A percentile compares a stretch with the other conserved stretches of the same genome.
These are phyloP conservation scores for Hypselothyrea guttata DNA, from an alignment of 2,888 invertebrate genomes.

Conservation along the genomic window DNA sequence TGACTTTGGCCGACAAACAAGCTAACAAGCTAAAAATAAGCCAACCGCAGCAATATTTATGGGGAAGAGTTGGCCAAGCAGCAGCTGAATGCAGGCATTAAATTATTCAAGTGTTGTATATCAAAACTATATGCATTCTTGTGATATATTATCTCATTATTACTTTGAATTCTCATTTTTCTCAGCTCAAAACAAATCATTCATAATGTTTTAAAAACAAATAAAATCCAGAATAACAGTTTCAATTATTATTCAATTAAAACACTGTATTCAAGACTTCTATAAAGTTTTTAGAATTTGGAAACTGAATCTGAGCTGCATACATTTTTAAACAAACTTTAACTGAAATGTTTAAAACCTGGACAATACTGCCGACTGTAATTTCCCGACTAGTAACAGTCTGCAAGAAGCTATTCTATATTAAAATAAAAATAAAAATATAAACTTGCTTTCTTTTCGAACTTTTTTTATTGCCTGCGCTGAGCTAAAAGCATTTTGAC, in stretches of 20 bases:
- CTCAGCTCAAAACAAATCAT: too few species aligned
- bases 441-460: background rate
- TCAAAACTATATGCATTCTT: too few species aligned
- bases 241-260: too few species aligned
- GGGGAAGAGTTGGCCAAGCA: slow-evolving; percentile 29
- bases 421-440: slow-evolving; percentile 10
- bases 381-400: slow-evolving; percentile 9
- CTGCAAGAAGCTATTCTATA: slow-evolving; percentile 11
- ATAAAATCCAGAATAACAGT: too few species aligned
- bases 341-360: too few species aligned
- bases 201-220: too few species aligned
- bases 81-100: background rate
- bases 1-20: slow-evolving; percentile 45
- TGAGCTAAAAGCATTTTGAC: slow-evolving; percentile 70
- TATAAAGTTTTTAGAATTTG: too few species aligned
- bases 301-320: too few species aligned
- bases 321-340: too few species aligned
- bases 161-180: too few species aligned
- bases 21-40: slow-evolving; percentile 65
- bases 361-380: slow-evolving; percentile 12
- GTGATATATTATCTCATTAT: too few species aligned
- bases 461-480: slow-evolving; percentile 5
- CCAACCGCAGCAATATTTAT: slow-evolving; percentile 50
- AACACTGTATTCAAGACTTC: too few species aligned
- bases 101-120: background rate